These are phyloP conservation scores for Rattus norvegicus DNA, from an alignment of 2,113 vertebrate species.

Conservation along the genomic window GRCr8 NC_086019.1:46719001-46719500, in stretches of 20 bases:
- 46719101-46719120: neutral
- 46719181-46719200: neutral
- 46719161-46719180: neutral
- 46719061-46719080: neutral
- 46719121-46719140: neutral
- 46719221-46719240: fast-evolving
- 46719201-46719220: neutral
- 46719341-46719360: neutral
- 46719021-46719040: too few species aligned
- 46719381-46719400: neutral
- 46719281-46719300: neutral
- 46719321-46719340: neutral
- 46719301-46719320: neutral
- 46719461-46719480: neutral
- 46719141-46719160: neutral
- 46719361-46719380: neutral
- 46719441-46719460: neutral
- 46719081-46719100: neutral
- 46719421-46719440: neutral
- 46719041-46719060: too few species aligned
- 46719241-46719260: neutral
- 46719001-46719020: too few species aligned
- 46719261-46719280: fast-evolving
- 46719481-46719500: slow-evolving; percentile 37
- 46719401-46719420: too few species aligned